A percentile compares a stretch with the other conserved stretches of the same genome.
phyloP scores from a whole-genome alignment of 2,113 vertebrate species.

The Lontra canadensis region DNA sequence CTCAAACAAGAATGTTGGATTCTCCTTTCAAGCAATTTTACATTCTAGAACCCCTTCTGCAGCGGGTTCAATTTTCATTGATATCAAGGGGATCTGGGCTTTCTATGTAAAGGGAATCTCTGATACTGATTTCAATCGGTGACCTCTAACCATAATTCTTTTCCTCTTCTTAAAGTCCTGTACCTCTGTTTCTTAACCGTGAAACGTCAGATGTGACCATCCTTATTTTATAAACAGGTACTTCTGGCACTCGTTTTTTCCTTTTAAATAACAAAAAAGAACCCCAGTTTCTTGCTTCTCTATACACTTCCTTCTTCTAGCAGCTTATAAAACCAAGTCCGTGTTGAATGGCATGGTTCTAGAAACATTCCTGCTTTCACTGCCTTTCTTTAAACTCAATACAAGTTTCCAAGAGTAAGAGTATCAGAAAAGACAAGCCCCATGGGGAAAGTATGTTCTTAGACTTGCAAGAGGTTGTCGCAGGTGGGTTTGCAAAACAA shows the following conservation, averaged over 20 bases:
- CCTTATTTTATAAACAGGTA: conserved; percentile 10
- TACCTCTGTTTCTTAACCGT: not conserved
- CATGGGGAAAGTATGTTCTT: not conserved
- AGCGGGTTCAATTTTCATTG: not conserved
- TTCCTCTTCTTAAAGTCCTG: not conserved
- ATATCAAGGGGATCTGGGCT: not conserved
- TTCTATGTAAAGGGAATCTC: not conserved
- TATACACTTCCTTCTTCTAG: not conserved
- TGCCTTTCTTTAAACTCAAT: not conserved
- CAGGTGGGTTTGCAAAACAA: not conserved
- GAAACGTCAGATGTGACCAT: conserved; percentile 28
- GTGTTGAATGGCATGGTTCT: not conserved
- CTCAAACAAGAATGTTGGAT: not conserved
- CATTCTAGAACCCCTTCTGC: not conserved
- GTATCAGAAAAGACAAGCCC: not conserved
- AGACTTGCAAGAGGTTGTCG: not conserved
- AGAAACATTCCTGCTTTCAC: not conserved
- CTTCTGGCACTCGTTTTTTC: not conserved
- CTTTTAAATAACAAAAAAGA: conserved; percentile 29
- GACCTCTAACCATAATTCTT: not conserved
- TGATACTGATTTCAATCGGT: not conserved
- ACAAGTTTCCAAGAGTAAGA: not conserved
- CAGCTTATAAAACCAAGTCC: not conserved
- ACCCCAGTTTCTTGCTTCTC: not conserved
- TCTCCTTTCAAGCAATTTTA: not conserved